Conservation (phyloP, 2,888 invertebrate genomes). For the Volucella zonaria region DNA sequence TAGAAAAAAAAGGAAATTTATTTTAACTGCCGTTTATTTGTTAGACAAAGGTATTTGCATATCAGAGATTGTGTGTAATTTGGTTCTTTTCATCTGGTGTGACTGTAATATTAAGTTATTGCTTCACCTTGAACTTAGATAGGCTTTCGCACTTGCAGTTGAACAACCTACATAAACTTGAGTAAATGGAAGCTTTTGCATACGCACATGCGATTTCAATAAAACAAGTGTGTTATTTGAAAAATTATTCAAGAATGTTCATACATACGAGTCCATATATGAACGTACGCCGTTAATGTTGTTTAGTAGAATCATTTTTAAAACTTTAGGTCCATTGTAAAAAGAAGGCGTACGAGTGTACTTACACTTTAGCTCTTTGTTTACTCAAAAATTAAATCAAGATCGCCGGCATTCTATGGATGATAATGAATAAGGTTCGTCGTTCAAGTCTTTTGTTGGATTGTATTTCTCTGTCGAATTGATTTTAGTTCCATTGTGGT, state of each 20-base stretch:
- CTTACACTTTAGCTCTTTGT: constrained; percentile 7
- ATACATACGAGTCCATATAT: not conserved
- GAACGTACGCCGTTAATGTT: not conserved
- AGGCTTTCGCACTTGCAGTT: constrained; percentile 8
- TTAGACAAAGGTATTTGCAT: constrained; percentile 30
- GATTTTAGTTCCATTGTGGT: not conserved
- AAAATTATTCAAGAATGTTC: constrained; percentile 2
- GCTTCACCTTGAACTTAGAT: constrained; percentile 38
- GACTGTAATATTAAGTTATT: not conserved
- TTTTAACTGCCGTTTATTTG: no score
- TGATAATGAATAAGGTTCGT: constrained; percentile 22
- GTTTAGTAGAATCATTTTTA: not conserved
- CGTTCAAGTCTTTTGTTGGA: constrained; percentile 39
- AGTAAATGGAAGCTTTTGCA: constrained; percentile 12
- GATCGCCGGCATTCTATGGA: constrained; percentile 5
- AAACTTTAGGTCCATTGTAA: no score
- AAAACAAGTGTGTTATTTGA: not conserved
- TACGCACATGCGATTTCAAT: not conserved
- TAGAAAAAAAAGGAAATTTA: no score
- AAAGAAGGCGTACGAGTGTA: not conserved
- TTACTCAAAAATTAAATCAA: constrained; percentile 10
- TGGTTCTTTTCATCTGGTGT: constrained; percentile 1
- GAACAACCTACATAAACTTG: constrained; percentile 25
- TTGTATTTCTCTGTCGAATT: not conserved
- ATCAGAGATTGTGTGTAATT: constrained; percentile 8